Evolutionary conservation across 2,113 vertebrate genomes (phyloP), one percentile per base, ranked within the genome.

Genomic region (Hypocryptadius cinnamomeus): DNA sequence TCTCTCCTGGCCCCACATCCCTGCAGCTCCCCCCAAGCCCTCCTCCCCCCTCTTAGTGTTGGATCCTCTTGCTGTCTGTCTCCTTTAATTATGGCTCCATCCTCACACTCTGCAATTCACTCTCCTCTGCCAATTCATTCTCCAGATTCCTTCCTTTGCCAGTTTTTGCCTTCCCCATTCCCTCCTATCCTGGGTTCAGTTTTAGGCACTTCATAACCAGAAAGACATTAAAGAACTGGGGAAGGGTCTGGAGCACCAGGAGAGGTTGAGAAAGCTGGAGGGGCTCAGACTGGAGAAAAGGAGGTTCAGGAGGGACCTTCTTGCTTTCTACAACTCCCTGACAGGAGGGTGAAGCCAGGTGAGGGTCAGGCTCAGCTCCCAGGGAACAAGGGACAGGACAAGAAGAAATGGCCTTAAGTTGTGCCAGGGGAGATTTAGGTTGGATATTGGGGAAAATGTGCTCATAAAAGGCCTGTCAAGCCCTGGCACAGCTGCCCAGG

Each of bases 11-110:
- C 15, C 59, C 30, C 50, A n/a, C 31, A 40, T 47, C 48, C 17
- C 74, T 11, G 39, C 11, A 33, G 63, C 42, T 64, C 45, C 39
- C 28, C 45, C 61, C 22, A 69, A 80, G 25, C 22, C 39, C 42
- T 42, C 5, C 66, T 40, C 10, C 10, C 28, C 10, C 2, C 18
- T 8, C n/a, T 45, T 21, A 6, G n/a, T 6, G 0, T 1, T 31
- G 27, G 47, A 23, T 77, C 5, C 0, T 37, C 76, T 61, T 31
- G 4, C 20, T 33, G 2, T 39, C 70, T 27, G 8, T 40, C 79
- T 86, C 61, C 57, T 22, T 33, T 54, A 45, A 79, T 61, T 65
- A 85, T 0, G 1, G 61, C 8, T 71, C 69, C 31, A 4, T 63
- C 82, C 74, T 47, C 1, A 0, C 4, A 0, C 2, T 2, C 35